phyloP scores from a whole-genome alignment of 2,888 invertebrate species.

The Eupithecia pulchellata region DNA sequence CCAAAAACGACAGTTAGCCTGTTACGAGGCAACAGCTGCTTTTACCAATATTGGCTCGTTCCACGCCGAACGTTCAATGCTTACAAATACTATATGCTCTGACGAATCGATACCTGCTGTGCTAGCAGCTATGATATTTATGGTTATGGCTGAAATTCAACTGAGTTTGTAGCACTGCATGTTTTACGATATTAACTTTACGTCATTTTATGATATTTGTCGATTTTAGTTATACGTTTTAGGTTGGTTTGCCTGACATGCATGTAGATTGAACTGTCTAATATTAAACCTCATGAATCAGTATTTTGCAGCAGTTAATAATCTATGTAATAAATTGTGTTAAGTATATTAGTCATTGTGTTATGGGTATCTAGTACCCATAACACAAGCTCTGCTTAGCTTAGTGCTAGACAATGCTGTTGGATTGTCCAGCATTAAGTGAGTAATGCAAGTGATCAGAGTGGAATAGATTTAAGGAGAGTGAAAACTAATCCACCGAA shows the following conservation, averaged over 20 bases:
- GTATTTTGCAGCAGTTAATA: too few species aligned
- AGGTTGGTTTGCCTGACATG: background rate
- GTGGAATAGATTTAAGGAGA: too few species aligned
- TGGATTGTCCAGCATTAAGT: too few species aligned
- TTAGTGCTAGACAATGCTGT: too few species aligned
- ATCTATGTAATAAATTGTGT: too few species aligned
- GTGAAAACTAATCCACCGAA: too few species aligned
- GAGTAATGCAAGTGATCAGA: too few species aligned
- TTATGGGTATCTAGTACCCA: too few species aligned
- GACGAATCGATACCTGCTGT: constrained; percentile 66
- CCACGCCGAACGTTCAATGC: constrained; percentile 63
- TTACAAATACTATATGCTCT: constrained; percentile 63
- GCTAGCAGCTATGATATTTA: constrained; percentile 52
- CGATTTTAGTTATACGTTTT: background rate
- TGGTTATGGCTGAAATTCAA: constrained; percentile 34
- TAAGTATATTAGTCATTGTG: too few species aligned
- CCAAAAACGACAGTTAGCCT: constrained; percentile 58
- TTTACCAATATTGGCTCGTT: constrained; percentile 63
- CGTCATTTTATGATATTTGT: background rate
- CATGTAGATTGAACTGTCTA: background rate
- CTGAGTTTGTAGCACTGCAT: constrained; percentile 43
- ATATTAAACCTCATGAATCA: background rate
- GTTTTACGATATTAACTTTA: constrained; percentile 13
- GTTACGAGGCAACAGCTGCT: constrained; percentile 64
- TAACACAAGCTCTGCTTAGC: too few species aligned